Percentiles rank a stretch among this genome's conserved stretches.
These are phyloP conservation scores for Heteractis magnifica DNA, from an alignment of 92 coral and sea anemone species.

Conservation along the genomic window DNA sequence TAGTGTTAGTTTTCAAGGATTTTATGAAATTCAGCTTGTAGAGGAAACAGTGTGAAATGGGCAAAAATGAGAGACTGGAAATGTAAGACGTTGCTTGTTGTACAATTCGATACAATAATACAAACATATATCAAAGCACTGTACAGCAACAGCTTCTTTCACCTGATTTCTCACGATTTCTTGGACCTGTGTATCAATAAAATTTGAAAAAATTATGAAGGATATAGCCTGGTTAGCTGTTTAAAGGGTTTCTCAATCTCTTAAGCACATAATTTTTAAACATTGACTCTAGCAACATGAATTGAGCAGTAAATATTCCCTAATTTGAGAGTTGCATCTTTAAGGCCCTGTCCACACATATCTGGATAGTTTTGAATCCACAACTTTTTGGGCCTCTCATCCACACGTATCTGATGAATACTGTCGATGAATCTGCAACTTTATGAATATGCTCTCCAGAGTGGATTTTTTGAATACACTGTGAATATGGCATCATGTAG, in stretches of 20 bases:
- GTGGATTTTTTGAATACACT: too few relatives aligned
- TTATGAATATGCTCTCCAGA: too few relatives aligned
- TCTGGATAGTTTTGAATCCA: too few relatives aligned
- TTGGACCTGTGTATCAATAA: slow-evolving; percentile 60
- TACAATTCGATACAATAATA: neutral
- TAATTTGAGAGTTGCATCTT: too few relatives aligned
- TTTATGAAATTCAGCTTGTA: neutral
- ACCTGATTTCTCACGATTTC: slow-evolving; percentile 89
- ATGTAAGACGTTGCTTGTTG: slow-evolving; percentile 8
- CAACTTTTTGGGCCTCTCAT: too few relatives aligned
- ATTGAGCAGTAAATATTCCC: too few relatives aligned
- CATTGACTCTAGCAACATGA: too few relatives aligned
- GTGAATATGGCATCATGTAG: too few relatives aligned
- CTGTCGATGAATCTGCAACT: neutral
- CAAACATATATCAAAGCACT: slow-evolving; percentile 65
- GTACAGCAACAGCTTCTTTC: slow-evolving; percentile 95
- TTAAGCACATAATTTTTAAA: too few relatives aligned
- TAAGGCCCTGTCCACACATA: too few relatives aligned
- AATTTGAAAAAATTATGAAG: neutral
- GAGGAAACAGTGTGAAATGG: neutral
- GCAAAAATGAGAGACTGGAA: neutral
- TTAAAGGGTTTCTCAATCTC: too few relatives aligned
- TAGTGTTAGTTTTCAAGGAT: neutral
- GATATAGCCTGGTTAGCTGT: neutral
- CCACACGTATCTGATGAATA: neutral